Evolutionary conservation across 2,888 invertebrate genomes (phyloP).

Genomic region (Polyommatus icarus): DNA sequence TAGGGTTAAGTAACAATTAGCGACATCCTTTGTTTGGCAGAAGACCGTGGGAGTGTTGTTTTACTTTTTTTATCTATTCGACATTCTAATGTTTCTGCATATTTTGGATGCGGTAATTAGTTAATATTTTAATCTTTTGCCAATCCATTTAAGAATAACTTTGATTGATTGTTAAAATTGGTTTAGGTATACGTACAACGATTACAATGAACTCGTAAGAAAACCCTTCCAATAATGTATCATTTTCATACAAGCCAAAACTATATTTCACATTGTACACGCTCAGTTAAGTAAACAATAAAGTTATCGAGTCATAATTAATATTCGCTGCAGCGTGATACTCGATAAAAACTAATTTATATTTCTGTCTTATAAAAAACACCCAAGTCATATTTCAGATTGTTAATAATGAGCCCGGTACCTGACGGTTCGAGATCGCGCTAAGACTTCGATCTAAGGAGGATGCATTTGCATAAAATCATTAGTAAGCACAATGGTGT

Average conservation of each 20-base stretch:
- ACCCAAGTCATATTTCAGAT: constrained; percentile 77
- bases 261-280: background rate
- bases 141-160: background rate
- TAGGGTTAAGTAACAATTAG: constrained; percentile 75
- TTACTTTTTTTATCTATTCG: constrained; percentile 31
- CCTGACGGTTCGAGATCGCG: constrained; percentile 79
- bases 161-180: background rate
- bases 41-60: constrained; percentile 56
- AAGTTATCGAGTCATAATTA: constrained; percentile 29
- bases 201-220: background rate
- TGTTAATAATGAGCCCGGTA: constrained; percentile 78
- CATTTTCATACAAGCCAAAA: background rate
- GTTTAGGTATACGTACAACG: background rate
- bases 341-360: constrained; percentile 64
- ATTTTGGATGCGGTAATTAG: background rate
- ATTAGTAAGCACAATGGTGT: constrained; percentile 80
- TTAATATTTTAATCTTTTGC: background rate
- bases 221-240: background rate
- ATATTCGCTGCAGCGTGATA: constrained; percentile 43
- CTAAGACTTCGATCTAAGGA: constrained; percentile 81
- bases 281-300: constrained; percentile 15
- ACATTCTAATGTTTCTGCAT: background rate
- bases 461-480: constrained; percentile 81
- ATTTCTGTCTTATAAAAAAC: constrained; percentile 65
- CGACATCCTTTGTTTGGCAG: constrained; percentile 65